phyloP scores from a whole-genome alignment of 2,113 vertebrate species.

The Crotalus horridus region DNA sequence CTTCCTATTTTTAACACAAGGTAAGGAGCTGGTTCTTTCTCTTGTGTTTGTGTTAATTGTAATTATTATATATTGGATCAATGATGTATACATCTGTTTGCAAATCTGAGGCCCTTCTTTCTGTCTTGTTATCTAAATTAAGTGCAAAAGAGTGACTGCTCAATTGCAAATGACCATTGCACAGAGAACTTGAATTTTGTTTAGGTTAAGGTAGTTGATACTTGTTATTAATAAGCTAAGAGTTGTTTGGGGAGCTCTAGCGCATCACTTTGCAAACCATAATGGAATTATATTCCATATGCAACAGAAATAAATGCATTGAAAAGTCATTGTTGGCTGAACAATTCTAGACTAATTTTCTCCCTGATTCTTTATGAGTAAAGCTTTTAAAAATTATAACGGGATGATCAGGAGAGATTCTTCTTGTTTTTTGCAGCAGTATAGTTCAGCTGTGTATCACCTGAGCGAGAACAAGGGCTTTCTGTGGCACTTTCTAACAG shows the following conservation, averaged over 20 bases:
- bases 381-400: background rate
- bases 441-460: background rate
- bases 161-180: background rate
- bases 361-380: background rate
- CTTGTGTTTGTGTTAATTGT: background rate
- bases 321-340: background rate
- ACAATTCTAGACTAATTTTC: background rate
- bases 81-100: background rate
- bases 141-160: slow-evolving; percentile 9
- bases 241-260: background rate
- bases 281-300: background rate
- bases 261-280: background rate
- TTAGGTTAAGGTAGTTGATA: background rate
- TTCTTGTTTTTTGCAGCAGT: background rate
- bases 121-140: background rate
- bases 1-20: slow-evolving; percentile 13
- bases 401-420: background rate
- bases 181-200: background rate
- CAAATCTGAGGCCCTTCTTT: background rate
- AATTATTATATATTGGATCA: background rate
- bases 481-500: background rate
- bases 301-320: background rate
- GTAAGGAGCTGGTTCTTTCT: slow-evolving; percentile 39
- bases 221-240: background rate
- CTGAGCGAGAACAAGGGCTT: background rate